Conservation (phyloP, 2,888 invertebrate species). For the Entomobrya multifasciata region DNA sequence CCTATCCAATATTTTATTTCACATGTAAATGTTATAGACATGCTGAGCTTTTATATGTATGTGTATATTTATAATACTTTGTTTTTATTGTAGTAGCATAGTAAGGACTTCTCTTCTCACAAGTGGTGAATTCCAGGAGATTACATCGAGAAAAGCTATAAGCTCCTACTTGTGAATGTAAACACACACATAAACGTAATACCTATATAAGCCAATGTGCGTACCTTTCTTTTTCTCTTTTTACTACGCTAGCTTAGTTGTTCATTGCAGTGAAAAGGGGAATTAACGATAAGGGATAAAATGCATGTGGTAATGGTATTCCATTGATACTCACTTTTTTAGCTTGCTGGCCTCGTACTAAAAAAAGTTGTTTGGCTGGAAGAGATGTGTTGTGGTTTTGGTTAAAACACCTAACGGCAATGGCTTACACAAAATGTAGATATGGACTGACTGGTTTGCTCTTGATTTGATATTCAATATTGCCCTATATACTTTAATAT, state of each 20-base stretch:
- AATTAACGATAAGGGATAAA: slow-evolving; percentile 11
- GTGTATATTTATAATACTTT: not conserved
- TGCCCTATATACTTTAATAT: no score
- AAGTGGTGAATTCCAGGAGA: slow-evolving; percentile 25
- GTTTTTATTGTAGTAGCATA: no score
- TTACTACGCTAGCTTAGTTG: not conserved
- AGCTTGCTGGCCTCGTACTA: no score
- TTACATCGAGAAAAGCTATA: not conserved
- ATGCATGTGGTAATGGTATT: slow-evolving; percentile 1
- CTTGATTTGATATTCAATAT: no score
- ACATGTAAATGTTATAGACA: no score
- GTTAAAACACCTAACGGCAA: no score
- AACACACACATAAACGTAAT: not conserved
- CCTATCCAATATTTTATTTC: not conserved
- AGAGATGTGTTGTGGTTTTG: no score
- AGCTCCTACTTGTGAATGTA: not conserved
- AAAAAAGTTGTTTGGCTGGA: no score
- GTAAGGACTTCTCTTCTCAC: no score
- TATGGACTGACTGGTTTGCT: no score
- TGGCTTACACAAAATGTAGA: no score
- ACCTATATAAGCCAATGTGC: not conserved
- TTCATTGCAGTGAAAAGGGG: not conserved
- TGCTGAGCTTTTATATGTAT: no score
- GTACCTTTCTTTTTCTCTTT: not conserved
- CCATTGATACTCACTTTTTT: slow-evolving; percentile 3